These are phyloP conservation scores for Eupithecia tripunctaria DNA, from an alignment of 2,888 invertebrate genomes.

Conservation along the genomic window DNA sequence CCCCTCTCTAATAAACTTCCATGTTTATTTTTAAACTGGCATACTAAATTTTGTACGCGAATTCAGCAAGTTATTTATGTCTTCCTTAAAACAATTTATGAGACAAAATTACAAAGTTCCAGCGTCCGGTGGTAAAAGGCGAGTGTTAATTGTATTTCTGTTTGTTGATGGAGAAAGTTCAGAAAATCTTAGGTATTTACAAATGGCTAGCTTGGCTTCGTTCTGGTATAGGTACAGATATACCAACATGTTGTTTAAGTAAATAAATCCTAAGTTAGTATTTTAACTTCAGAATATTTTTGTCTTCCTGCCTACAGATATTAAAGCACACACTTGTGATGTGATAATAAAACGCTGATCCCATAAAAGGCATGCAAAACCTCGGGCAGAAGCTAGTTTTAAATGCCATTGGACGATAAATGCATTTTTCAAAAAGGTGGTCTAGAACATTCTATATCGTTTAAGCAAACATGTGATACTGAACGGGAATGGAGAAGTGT, in stretches of 20 bases:
- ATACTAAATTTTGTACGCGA: constrained; percentile 42
- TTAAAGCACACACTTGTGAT: too few species aligned
- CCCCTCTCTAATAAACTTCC: background rate
- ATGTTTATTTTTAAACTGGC: constrained; percentile 5
- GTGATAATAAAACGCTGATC: too few species aligned
- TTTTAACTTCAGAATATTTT: background rate
- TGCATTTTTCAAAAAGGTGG: constrained; percentile 9
- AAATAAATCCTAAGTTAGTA: background rate
- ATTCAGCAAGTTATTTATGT: constrained; percentile 46
- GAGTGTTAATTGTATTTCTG: constrained; percentile 29
- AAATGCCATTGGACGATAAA: background rate
- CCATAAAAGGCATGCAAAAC: background rate
- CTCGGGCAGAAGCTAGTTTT: background rate
- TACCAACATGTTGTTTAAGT: background rate
- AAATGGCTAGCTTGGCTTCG: background rate
- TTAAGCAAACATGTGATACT: constrained; percentile 36
- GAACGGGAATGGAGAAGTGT: constrained; percentile 29
- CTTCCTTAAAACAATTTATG: constrained; percentile 49
- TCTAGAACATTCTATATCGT: constrained; percentile 14
- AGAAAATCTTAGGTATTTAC: constrained; percentile 1
- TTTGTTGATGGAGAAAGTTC: constrained; percentile 27
- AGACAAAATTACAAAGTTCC: constrained; percentile 45
- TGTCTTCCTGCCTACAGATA: too few species aligned
- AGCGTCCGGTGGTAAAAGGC: constrained; percentile 30
- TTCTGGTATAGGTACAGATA: background rate